Evolutionary conservation across 2,797 vertebrate genomes (phyloP).

Genomic region (Babyrousa celebensis): DNA sequence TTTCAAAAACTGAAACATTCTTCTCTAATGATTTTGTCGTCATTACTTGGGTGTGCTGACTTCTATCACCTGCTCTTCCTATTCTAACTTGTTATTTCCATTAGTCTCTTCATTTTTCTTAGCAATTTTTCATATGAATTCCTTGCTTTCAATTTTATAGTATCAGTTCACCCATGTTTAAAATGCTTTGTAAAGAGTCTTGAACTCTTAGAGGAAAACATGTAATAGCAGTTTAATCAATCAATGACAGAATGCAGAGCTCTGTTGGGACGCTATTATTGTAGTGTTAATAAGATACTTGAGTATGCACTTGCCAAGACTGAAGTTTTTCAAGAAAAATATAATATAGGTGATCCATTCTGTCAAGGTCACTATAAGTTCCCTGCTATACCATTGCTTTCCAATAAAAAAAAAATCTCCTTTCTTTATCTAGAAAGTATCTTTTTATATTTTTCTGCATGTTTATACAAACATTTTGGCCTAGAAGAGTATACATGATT

Average conservation of each 20-base stretch:
- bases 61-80: conserved; percentile 54
- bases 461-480: background rate
- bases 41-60: background rate
- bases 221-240: conserved; percentile 70
- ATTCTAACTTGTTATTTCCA: background rate
- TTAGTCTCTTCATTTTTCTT: conserved; percentile 50
- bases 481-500: background rate
- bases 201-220: conserved; percentile 72
- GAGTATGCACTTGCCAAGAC: conserved; percentile 73
- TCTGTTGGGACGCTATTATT: conserved; percentile 50
- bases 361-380: conserved; percentile 58
- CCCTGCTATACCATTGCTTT: background rate
- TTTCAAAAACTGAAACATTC: conserved; percentile 17
- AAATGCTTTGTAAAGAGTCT: conserved; percentile 66
- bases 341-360: conserved; percentile 70
- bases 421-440: conserved; percentile 54
- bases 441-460: background rate
- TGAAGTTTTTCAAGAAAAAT: conserved; percentile 68
- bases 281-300: conserved; percentile 77
- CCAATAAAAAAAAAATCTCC: conserved; percentile 2
- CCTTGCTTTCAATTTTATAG: conserved; percentile 61
- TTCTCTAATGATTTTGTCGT: conserved; percentile 13
- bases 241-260: conserved; percentile 68
- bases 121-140: conserved; percentile 73
- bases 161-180: conserved; percentile 62